A percentile compares a stretch with the other conserved stretches of the same genome.
Evolutionary conservation across 1,140 invertebrate species (phyloP).

Genomic region (Magallana angulata): DNA sequence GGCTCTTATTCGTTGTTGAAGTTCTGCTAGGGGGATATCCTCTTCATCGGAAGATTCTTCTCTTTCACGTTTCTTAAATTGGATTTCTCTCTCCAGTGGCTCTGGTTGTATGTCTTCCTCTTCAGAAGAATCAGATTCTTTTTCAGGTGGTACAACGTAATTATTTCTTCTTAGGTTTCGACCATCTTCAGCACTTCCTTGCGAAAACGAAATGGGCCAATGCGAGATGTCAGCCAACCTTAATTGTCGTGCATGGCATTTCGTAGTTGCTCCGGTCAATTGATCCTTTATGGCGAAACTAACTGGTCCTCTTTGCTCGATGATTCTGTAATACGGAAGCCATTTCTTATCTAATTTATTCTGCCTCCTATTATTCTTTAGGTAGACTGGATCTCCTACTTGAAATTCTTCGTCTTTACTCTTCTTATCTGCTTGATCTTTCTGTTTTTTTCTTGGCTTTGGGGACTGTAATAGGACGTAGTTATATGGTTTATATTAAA

Average conservation of each 20-base stretch:
- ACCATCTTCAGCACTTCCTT: not conserved
- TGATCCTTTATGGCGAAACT: not conserved
- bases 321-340: not conserved
- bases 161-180: not conserved
- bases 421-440: not conserved
- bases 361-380: not conserved
- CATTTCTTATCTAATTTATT: not conserved
- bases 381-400: not conserved
- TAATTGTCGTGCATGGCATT: not conserved
- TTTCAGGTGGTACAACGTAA: not conserved
- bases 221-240: not conserved
- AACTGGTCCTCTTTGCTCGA: not conserved
- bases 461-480: conserved; percentile 44
- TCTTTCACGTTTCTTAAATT: not conserved
- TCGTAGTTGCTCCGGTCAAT: not conserved
- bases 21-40: not conserved
- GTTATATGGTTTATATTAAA: conserved; percentile 53
- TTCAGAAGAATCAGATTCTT: not conserved
- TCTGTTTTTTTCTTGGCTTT: not conserved
- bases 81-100: not conserved
- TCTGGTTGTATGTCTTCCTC: not conserved
- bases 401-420: not conserved
- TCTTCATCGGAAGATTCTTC: too few relatives aligned
- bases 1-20: not conserved
- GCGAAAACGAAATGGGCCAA: not conserved